Evolutionary conservation across 2,888 invertebrate genomes (phyloP), one percentile per base, ranked within the genome.

Genomic region (Dorcus hopei): DNA sequence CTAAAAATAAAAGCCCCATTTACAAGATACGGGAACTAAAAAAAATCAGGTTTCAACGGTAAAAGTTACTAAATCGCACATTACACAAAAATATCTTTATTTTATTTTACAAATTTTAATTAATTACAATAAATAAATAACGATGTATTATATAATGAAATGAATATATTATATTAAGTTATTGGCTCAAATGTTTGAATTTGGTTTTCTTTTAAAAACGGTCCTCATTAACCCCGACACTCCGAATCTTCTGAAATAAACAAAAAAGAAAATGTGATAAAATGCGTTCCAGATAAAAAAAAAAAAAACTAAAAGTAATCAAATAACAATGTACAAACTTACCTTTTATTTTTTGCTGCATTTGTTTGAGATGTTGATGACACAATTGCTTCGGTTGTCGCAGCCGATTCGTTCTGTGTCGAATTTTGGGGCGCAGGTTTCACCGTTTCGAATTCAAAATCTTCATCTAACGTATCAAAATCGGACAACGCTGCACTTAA

Each of bases 401-500:
- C 9, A 23, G n/a, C 4, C 16, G 19, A n/a, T 4, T 49, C 42
- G 16, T 3, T 16, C 11, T 5, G 3, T 5, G 55, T 16, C 11
- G 50, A 49, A 49, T 42, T 49, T 40, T 38, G 23, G 2, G 38
- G 8, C 33, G 43, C 9, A 9, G 58, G 58, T 16, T 59, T 55
- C 4, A 47, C 49, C 47, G 54, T 26, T 47, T 59, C 57, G 45
- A 60, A 49, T 52, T 64, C 57, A 52, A 66, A 60, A 53, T 63
- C 61, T 7, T 45, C 45, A n/a, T 64, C 68, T 38, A 61, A 64
- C 7, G 70, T 52, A 19, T 67, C 68, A 0, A 74, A 64, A 58
- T 72, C 82, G 57, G 81, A 72, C 45, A 81, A 78, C 3, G 82
- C 81, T 0, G 84, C 84, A 19, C 84, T 78, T 9, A 87, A 73